These are phyloP conservation scores for Orthosia cruda DNA, from an alignment of 2,888 invertebrate genomes.

Conservation along the genomic window DNA sequence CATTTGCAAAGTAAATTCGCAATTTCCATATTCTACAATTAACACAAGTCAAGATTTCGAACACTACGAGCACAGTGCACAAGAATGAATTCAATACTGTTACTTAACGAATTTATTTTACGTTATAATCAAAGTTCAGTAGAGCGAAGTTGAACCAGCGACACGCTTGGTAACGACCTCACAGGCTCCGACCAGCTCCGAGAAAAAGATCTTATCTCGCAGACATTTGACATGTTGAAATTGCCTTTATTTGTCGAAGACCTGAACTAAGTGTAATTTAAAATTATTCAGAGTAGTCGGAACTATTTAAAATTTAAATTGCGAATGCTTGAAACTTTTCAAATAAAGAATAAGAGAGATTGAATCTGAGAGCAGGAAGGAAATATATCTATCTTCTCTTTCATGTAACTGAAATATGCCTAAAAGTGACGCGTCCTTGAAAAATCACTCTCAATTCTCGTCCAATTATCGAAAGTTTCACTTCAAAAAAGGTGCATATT, in stretches of 20 bases:
- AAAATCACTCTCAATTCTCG: too few species aligned
- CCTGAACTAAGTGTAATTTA: constrained; percentile 35
- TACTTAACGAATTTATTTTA: constrained; percentile 61
- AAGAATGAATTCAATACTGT: constrained; percentile 49
- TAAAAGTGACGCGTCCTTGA: too few species aligned
- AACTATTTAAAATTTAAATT: constrained; percentile 3
- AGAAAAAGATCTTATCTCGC: constrained; percentile 59
- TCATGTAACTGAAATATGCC: too few species aligned
- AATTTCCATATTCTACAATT: too few species aligned
- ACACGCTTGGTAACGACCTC: constrained; percentile 61
- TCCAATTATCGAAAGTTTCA: too few species aligned
- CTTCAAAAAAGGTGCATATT: background rate
- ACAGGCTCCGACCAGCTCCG: constrained; percentile 49
- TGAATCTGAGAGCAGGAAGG: too few species aligned
- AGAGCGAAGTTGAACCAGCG: constrained; percentile 53
- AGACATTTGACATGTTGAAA: constrained; percentile 60
- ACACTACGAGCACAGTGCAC: too few species aligned
- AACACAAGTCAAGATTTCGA: too few species aligned
- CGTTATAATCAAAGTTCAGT: constrained; percentile 60
- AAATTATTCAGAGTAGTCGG: constrained; percentile 26
- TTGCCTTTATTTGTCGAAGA: constrained; percentile 59
- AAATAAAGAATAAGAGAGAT: too few species aligned
- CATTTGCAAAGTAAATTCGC: background rate
- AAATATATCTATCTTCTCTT: too few species aligned
- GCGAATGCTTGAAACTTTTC: too few species aligned